Percentiles rank a stretch among this genome's conserved stretches.
Evolutionary conservation across 2,113 vertebrate species (phyloP).

Genomic region (Clarias magur): DNA sequence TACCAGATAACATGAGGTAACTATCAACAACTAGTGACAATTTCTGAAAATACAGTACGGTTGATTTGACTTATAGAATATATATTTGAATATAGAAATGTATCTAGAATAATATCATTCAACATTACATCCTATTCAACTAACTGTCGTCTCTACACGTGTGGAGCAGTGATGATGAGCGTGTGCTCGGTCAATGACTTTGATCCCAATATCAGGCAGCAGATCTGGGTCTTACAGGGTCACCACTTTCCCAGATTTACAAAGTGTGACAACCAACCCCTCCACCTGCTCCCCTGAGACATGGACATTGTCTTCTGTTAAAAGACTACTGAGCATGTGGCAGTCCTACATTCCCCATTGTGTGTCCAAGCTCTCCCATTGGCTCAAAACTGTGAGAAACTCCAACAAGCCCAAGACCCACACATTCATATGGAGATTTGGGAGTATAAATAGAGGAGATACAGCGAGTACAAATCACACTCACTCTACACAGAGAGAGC

Average conservation of each 20-base stretch:
- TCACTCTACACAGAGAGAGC: constrained; percentile 62
- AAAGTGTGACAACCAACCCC: constrained; percentile 40
- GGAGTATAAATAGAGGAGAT: constrained; percentile 69
- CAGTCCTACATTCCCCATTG: constrained; percentile 31
- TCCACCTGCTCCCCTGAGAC: constrained; percentile 69
- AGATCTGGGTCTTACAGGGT: constrained; percentile 41
- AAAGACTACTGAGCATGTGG: constrained; percentile 50
- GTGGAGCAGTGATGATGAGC: not conserved
- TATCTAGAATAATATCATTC: not conserved
- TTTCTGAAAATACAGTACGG: not conserved
- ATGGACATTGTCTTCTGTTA: constrained; percentile 59
- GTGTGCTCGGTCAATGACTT: constrained; percentile 38
- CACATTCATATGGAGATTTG: constrained; percentile 74
- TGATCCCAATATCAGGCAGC: constrained; percentile 43
- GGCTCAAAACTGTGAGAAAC: constrained; percentile 72
- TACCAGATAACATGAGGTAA: not conserved
- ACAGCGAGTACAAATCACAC: constrained; percentile 62
- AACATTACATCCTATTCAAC: not conserved
- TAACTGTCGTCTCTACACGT: not conserved
- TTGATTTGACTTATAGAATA: not conserved
- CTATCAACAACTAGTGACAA: not conserved
- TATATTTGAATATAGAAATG: not conserved
- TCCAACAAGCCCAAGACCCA: constrained; percentile 64
- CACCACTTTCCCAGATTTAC: constrained; percentile 53
- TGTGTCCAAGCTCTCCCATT: constrained; percentile 61